Percentiles rank a stretch among this genome's conserved stretches.
Conservation (phyloP, 2,888 invertebrate species). For the Drosophila barbarae region DNA sequence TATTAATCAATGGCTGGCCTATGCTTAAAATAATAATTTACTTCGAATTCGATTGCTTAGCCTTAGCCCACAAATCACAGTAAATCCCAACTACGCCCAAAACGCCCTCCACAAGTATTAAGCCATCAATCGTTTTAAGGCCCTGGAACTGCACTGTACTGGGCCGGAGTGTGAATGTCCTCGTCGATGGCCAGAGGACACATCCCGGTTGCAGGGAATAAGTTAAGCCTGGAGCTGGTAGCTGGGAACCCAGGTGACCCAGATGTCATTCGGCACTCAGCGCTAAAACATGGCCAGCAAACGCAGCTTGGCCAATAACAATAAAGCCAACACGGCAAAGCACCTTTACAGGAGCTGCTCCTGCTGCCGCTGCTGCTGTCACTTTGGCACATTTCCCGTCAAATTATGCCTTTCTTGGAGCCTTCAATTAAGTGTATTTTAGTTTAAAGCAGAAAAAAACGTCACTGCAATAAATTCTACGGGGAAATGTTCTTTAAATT, state of each 20-base stretch:
- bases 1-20: slow-evolving; percentile 2
- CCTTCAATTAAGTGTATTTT: slow-evolving; percentile 3
- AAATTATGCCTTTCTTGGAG: background rate
- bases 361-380: slow-evolving; percentile 23
- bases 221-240: slow-evolving; percentile 11
- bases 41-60: slow-evolving; percentile 20
- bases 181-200: slow-evolving; percentile 32
- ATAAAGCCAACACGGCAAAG: slow-evolving; percentile 49
- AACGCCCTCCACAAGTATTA: slow-evolving; percentile 14
- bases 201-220: slow-evolving; percentile 12
- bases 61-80: slow-evolving; percentile 26
- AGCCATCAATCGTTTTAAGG: slow-evolving; percentile 37
- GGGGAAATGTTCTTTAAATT: too few species aligned
- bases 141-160: slow-evolving; percentile 23
- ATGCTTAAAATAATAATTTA: slow-evolving; percentile 27
- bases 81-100: slow-evolving; percentile 12
- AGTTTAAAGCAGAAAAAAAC: background rate
- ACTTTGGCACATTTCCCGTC: slow-evolving; percentile 19
- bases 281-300: slow-evolving; percentile 65
- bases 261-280: slow-evolving; percentile 65
- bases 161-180: slow-evolving; percentile 29
- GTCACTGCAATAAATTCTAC: background rate
- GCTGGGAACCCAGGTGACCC: slow-evolving; percentile 62
- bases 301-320: slow-evolving; percentile 62
- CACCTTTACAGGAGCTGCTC: background rate